Evolutionary conservation across 1,140 invertebrate species (phyloP), one percentile per base, ranked within the genome.

Genomic region (Anoplolepis gracilipes): DNA sequence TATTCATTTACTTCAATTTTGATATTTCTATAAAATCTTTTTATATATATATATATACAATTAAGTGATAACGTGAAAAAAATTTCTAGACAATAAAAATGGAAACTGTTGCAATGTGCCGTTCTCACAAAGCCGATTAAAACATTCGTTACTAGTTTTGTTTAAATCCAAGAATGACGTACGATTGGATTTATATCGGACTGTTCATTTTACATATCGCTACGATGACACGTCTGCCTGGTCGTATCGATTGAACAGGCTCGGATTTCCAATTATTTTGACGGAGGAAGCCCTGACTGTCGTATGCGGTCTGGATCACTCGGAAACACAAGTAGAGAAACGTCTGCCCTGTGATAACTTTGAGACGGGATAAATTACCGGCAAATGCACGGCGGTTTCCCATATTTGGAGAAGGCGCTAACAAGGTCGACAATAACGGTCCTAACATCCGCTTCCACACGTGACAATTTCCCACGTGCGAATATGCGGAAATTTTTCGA

Each of bases 201-300:
- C 55, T 19, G 53, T 30, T 72, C 72, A 59, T 82, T 82, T 82
- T 36, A 82, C 36, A 30, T 70, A 59, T 42, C 67, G 30, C 53
- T 22, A 33, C 67, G 53, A 73, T 72, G 67, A 61, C 53, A 25
- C 16, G 13, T 36, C 42, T 67, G 65, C 42, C 10, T 28, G 30
- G n/a, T 78, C 59, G 39, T 39, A 61, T 72, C 69, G 53, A 84
- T 49, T 55, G 67, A 10, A 22, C 57, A 61, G 59, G 10, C 22
- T 76, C 57, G 81, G 59, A 64, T 84, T 76, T 84, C 73, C 81
- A 84, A 84, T 77, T 84, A 84, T 84, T 84, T 84, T 65, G 72
- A 64, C 61, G 59, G 59, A 64, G 73, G 72, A 84, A 53, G 33
- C 57, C 57, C 25, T 19, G 39, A 16, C 42, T 64, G 72, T 84